Base-by-base conservation (phyloP, 2,797 vertebrate species). In the Malacoctenus gilli region DNA sequence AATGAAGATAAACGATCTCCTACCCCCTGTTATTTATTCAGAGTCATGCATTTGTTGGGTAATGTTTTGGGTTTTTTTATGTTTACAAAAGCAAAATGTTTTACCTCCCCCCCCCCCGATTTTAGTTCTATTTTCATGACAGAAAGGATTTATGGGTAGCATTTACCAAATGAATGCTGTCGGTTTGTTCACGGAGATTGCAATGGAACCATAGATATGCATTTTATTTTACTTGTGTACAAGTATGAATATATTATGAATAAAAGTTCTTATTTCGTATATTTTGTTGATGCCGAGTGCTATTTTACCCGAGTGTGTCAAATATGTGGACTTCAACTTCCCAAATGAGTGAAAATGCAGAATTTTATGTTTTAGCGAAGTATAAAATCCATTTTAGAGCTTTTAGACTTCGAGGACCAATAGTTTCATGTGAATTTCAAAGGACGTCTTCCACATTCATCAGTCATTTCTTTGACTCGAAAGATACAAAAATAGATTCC, bases 141-240 rank as follows among this genome's bases (percentile, higher is more conserved):
- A 81, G 91, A 91, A 89, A 85, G 90, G 92, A 59, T 76, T 91
- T 91, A 92, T 84, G 72, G 93, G 89, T 89, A 84, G 93, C 89
- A 92, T 95, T 94, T 92, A 89, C 91, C 89, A 89, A 93, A 92
- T 61, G 79, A 95, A 95, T 94, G 94, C 94, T 89, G 68, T 92
- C 87, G 79, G 73, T 83, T 89, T 91, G 91, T 93, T 93, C 84
- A 91, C 91, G 83, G 85, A 89, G 91, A 94, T 84, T 92, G 93
- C 92, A 86, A 93, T 92, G 93, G 92, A 93, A 92, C 83, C 91
- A 96, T 94, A 96, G 93, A 97, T 95, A 96, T 93, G 95, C 94
- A 95, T 98, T 97, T 96, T 97, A 98, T 98, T 98, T 98, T 98
- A 95, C 93, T 96, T 96, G 95, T 98, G 95, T 97, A 96, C 93